These are phyloP conservation scores for Okamejei kenojei DNA, from an alignment of 2,797 vertebrate genomes.

Conservation along the genomic window DNA sequence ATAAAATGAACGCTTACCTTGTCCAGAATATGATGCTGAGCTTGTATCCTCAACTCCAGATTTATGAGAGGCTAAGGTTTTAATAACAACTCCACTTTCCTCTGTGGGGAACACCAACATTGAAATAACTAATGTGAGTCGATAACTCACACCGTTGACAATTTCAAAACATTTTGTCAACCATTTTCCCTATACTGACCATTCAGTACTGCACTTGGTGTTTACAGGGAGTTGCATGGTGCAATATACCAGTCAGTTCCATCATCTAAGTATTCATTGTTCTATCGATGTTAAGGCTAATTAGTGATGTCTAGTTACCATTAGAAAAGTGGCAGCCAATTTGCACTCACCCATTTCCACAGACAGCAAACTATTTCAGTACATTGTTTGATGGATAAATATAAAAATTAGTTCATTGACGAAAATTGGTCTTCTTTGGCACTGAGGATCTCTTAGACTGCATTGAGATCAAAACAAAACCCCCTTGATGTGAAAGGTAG, in stretches of 20 bases:
- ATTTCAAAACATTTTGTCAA: not conserved
- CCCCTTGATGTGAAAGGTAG: not conserved
- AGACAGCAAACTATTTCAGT: not conserved
- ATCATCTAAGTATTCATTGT: not conserved
- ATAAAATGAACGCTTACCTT: conserved; percentile 20
- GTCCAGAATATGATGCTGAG: not conserved
- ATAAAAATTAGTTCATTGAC: not conserved
- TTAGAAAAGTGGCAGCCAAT: not conserved
- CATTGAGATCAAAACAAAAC: not conserved
- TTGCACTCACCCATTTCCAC: not conserved
- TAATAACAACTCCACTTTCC: conserved; percentile 82
- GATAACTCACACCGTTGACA: not conserved
- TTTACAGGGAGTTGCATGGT: not conserved
- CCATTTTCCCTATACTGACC: not conserved
- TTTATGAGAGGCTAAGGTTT: conserved; percentile 54
- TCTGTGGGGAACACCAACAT: conserved; percentile 58
- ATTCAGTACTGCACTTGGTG: not conserved
- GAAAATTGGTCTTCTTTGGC: not conserved
- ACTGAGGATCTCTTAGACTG: not conserved
- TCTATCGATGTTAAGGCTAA: not conserved
- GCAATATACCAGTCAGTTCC: not conserved
- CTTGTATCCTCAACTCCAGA: conserved; percentile 4
- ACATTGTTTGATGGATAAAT: not conserved
- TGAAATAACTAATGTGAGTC: not conserved
- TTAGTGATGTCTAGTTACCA: not conserved